A percentile compares a stretch with the other conserved stretches of the same genome.
Conservation (phyloP, 2,113 vertebrate species). For the Arenaria interpres region DNA sequence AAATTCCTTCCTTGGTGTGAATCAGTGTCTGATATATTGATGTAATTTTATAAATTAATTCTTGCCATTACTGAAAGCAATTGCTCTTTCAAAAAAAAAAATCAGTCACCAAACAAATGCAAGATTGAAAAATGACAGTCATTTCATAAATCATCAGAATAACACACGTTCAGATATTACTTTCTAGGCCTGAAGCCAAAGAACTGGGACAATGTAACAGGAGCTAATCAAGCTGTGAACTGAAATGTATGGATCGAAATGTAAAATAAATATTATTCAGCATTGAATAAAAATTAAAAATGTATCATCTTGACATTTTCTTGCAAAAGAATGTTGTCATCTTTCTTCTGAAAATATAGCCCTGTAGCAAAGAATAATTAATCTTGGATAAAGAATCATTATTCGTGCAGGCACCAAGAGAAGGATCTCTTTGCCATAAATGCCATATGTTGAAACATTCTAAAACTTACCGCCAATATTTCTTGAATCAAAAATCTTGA, state of each 20-base stretch:
- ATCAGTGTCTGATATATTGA: neutral
- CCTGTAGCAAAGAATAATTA: neutral
- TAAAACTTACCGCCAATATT: neutral
- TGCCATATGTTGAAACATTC: neutral
- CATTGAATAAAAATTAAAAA: neutral
- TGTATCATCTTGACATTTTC: neutral
- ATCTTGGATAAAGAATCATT: neutral
- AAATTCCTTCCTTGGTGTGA: neutral
- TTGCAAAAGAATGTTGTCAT: neutral
- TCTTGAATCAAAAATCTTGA: neutral
- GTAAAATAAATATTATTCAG: neutral
- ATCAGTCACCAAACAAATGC: neutral
- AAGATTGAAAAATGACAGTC: neutral
- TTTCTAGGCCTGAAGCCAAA: neutral
- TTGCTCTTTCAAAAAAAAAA: neutral
- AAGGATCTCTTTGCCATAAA: neutral
- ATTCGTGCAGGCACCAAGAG: neutral
- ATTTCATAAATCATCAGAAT: neutral
- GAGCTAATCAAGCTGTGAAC: neutral
- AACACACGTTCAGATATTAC: neutral
- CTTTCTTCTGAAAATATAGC: neutral
- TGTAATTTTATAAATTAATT: neutral
- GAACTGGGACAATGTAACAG: neutral
- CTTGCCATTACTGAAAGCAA: neutral
- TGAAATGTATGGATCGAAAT: neutral